phyloP scores from a whole-genome alignment of 2,113 vertebrate species.

The Lanius ludovicianus region DNA sequence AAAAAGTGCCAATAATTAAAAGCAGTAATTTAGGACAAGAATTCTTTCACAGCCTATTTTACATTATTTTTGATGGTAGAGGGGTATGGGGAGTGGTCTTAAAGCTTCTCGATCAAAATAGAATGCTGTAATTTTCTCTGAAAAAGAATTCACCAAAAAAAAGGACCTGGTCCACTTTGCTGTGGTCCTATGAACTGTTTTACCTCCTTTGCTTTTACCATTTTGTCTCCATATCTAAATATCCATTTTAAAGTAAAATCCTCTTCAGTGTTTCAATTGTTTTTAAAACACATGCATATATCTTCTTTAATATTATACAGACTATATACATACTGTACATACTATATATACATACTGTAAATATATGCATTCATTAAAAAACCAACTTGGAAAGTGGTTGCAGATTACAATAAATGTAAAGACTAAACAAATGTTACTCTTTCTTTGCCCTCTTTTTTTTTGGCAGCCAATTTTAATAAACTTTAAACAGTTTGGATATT shows the following conservation, averaged over 20 bases:
- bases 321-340: not conserved
- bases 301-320: not conserved
- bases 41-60: not conserved
- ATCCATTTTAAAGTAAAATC: not conserved
- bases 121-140: not conserved
- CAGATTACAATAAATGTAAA: not conserved
- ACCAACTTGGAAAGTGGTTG: not conserved
- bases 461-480: not conserved
- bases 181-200: not conserved
- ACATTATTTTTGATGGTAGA: not conserved
- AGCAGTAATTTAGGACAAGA: not conserved
- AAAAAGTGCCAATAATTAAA: not conserved
- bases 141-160: not conserved
- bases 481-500: not conserved
- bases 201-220: not conserved
- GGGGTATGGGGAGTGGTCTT: fast-evolving
- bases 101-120: not conserved
- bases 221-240: not conserved
- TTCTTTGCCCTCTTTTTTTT: not conserved
- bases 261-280: not conserved
- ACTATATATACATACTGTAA: not conserved
- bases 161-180: not conserved
- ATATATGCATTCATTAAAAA: not conserved
- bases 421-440: not conserved
- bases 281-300: not conserved